These are phyloP conservation scores for Nebria salina DNA, from an alignment of 2,888 invertebrate genomes.

Conservation along the genomic window DNA sequence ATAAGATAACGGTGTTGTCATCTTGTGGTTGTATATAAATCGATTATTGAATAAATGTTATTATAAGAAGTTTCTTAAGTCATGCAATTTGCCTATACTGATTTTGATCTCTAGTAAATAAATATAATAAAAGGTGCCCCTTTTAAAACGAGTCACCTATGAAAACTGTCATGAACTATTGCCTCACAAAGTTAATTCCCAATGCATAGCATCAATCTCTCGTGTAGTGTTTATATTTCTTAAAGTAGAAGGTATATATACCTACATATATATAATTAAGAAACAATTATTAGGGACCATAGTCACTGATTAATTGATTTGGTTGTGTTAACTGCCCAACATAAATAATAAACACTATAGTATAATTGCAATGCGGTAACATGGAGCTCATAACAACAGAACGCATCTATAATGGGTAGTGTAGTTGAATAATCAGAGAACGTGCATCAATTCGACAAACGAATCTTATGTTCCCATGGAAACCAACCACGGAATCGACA, in stretches of 20 bases:
- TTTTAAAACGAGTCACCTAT: conserved; percentile 2
- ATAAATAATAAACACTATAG: conserved; percentile 23
- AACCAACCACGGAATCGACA: neutral
- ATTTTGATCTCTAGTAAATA: too few species aligned
- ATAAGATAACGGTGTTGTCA: too few species aligned
- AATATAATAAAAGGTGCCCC: neutral
- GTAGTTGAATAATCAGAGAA: neutral
- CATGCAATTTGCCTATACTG: too few species aligned
- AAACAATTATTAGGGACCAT: conserved; percentile 40
- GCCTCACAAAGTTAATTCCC: conserved; percentile 18
- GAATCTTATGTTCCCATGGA: neutral
- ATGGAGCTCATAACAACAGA: neutral
- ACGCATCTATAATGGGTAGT: neutral
- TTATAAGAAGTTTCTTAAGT: too few species aligned
- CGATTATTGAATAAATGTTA: too few species aligned
- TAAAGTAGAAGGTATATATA: neutral
- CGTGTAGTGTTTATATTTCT: neutral
- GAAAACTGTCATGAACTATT: conserved; percentile 16
- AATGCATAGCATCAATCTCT: conserved; percentile 33
- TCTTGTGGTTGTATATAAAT: too few species aligned
- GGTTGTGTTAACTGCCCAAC: conserved; percentile 29
- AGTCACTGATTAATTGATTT: conserved; percentile 26
- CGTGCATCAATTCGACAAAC: neutral
- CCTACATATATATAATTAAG: conserved; percentile 37
- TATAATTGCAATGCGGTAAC: conserved; percentile 35